Conservation (phyloP, 2,888 invertebrate genomes). For the Falcaria lacertinaria region DNA sequence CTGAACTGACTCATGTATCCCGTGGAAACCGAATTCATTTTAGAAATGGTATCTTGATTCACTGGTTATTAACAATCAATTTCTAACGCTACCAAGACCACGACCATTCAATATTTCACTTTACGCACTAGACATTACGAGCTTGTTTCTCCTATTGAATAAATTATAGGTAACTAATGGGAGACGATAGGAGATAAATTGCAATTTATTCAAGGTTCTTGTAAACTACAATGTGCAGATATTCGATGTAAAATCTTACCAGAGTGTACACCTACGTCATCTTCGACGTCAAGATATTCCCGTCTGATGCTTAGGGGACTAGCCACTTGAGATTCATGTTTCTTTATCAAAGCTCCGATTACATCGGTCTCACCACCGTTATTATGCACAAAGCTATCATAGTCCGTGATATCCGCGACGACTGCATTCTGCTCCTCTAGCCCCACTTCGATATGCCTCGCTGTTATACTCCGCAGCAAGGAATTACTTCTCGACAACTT, state of each 20-base stretch:
- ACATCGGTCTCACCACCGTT: slow-evolving; percentile 68
- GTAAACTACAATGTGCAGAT: neutral
- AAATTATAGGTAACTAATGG: slow-evolving; percentile 19
- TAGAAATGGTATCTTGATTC: slow-evolving; percentile 36
- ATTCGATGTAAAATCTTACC: slow-evolving; percentile 80
- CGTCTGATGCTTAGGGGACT: slow-evolving; percentile 70
- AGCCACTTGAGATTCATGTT: slow-evolving; percentile 61
- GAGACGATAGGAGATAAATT: slow-evolving; percentile 20
- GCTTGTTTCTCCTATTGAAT: slow-evolving; percentile 17
- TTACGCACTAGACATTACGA: slow-evolving; percentile 20
- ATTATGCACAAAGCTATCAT: slow-evolving; percentile 58
- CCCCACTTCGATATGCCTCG: slow-evolving; percentile 69
- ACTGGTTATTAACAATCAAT: too few species aligned
- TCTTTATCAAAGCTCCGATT: slow-evolving; percentile 69
- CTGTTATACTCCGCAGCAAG: slow-evolving; percentile 78
- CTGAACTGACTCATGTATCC: slow-evolving; percentile 14
- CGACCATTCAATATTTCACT: slow-evolving; percentile 28
- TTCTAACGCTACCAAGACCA: slow-evolving; percentile 22
- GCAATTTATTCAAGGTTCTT: slow-evolving; percentile 18
- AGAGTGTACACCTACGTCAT: slow-evolving; percentile 86
- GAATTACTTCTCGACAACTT: slow-evolving; percentile 85
- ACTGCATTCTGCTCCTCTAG: slow-evolving; percentile 55
- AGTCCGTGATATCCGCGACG: slow-evolving; percentile 63
- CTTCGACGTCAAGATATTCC: slow-evolving; percentile 80
- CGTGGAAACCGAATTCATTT: slow-evolving; percentile 18